Base-by-base conservation (phyloP, 2,888 invertebrate genomes). In the Pantelozetes paolii region DNA sequence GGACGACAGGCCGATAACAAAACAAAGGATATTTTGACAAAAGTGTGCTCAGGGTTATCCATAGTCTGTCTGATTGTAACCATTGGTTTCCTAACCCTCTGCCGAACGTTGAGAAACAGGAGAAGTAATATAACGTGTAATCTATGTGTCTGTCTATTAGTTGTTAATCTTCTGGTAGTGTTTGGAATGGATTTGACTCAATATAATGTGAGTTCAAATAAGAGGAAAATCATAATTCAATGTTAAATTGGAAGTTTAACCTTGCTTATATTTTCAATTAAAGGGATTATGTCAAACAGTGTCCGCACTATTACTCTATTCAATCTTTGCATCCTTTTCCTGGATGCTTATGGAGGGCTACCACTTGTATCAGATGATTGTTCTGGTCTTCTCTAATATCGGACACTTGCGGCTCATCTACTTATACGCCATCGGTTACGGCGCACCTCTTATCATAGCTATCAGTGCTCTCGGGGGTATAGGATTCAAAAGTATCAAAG, bases 311-410 rank as follows among this genome's bases (percentile, higher is more conserved):
- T 48, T 77, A 0, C 77, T 77, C 20, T 78, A 76, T 32, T 73
- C 26, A 23, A 72, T 78, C 1, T 57, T 77, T 23, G 48, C 75
- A 0, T 71, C 77, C 6, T 78, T 78, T 32, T 69, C 74, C 6
- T 78, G 78, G 78, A 78, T 78, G 78, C 48, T 77, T 5, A 70
- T 78, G 32, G 78, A 78, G 71, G 78, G 78, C 1, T 71, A 74
- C 18, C 72, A 75, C 8, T 73, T 78, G 0, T 77, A 77, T 48
- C 75, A 74, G 30, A 77, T 78, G 77, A 75, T 78, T 40, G 76
- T 78, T 1, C 36, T 76, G 3, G 77, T 78, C 0, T 78, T 78
- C 59, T 54, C 69, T 30, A 72, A 73, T 20, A 73, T 72, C 2
- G 76, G 75, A 50, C 74, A 71, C 23, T 28, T 76, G 1, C 73